These are phyloP conservation scores for Tetranychus truncatus DNA, from an alignment of 2,888 invertebrate species.

Conservation along the genomic window DNA sequence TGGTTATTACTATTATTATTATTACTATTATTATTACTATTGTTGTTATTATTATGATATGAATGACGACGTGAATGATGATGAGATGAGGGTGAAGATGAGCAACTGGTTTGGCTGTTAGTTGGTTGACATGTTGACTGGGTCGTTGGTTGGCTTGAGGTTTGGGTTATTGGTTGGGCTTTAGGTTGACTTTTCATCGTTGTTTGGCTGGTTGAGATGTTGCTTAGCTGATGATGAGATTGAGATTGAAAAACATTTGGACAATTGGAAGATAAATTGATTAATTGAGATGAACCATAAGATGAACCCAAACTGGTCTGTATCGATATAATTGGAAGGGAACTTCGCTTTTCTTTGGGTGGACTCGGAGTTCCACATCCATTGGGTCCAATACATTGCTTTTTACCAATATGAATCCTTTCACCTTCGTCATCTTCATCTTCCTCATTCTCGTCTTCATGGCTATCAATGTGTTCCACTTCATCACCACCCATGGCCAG, in stretches of 20 bases:
- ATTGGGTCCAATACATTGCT: constrained; percentile 13
- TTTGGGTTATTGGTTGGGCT: not conserved
- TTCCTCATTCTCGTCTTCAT: not conserved
- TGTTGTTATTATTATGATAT: not conserved
- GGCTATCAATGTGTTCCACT: not conserved
- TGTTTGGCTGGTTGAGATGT: not conserved
- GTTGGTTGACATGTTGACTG: not conserved
- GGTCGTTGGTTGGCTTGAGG: not conserved
- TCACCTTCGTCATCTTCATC: not conserved
- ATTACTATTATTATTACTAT: not conserved
- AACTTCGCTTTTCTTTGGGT: not conserved
- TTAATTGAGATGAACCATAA: not conserved
- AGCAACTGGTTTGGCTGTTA: not conserved
- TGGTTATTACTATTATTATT: not conserved
- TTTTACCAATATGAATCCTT: not conserved
- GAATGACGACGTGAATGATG: not conserved
- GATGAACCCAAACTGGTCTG: not conserved
- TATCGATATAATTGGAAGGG: not conserved
- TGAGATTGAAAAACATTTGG: not conserved
- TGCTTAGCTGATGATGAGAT: not conserved
- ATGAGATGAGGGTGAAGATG: not conserved
- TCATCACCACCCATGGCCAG: not conserved
- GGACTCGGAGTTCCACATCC: constrained; percentile 21
- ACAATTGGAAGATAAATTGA: not conserved
- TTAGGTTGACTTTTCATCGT: not conserved